Percentiles rank a stretch among this genome's conserved stretches.
phyloP scores from a whole-genome alignment of 2,113 vertebrate species.

The Ochotona curzoniae region DNA sequence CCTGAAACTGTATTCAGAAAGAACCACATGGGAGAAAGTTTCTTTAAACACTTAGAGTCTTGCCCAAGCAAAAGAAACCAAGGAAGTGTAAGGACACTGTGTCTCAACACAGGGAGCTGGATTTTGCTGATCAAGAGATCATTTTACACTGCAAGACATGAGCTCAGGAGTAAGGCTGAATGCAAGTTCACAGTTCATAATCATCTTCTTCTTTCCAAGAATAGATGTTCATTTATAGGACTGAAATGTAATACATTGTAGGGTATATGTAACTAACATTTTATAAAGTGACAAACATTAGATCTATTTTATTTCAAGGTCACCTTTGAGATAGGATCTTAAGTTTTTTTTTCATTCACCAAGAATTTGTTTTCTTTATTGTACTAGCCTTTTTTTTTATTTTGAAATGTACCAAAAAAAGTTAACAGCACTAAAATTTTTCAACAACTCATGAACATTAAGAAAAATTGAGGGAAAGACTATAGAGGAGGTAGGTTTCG shows the following conservation, averaged over 20 bases:
- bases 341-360: background rate
- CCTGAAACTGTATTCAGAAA: background rate
- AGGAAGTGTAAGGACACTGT: background rate
- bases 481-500: background rate
- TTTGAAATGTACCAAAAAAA: background rate
- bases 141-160: constrained; percentile 3
- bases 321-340: background rate
- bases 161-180: background rate
- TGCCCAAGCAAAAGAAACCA: background rate
- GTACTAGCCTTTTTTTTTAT: background rate
- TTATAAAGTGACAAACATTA: background rate
- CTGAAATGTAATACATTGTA: background rate
- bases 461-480: background rate
- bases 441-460: background rate
- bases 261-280: background rate
- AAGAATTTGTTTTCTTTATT: background rate
- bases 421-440: background rate
- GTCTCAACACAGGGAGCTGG: background rate
- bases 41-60: background rate
- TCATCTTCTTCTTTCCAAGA: background rate
- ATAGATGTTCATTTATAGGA: background rate
- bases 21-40: background rate
- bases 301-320: background rate
- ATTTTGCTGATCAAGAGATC: background rate
- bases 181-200: background rate